phyloP scores from a whole-genome alignment of 1,140 invertebrate genomes.

The Antheraea pernyi region DNA sequence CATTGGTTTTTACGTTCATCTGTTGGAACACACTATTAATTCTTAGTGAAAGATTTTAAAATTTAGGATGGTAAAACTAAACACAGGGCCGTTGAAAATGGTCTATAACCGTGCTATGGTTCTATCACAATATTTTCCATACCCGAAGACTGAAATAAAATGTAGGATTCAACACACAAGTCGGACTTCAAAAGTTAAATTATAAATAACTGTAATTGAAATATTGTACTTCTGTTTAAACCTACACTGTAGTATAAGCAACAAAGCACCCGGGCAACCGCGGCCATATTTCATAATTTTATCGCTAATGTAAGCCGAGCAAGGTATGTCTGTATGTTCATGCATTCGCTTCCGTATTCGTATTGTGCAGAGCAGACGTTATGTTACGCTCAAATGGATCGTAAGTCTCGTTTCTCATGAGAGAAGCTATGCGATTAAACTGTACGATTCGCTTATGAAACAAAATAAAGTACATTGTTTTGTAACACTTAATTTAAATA shows the following conservation, averaged over 20 bases:
- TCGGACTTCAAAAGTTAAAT: no score
- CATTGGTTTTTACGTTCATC: no score
- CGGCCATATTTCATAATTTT: constrained; percentile 60
- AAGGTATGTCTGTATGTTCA: constrained; percentile 21
- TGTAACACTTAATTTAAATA: background rate
- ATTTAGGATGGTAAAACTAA: no score
- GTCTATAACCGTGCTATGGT: no score
- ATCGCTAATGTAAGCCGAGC: constrained; percentile 61
- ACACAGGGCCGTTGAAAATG: no score
- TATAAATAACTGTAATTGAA: background rate
- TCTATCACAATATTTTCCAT: no score
- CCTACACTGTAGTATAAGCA: background rate
- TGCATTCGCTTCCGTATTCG: constrained; percentile 29
- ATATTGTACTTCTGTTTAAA: constrained; percentile 9
- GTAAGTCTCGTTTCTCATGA: background rate
- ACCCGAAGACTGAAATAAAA: no score
- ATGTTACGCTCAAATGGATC: constrained; percentile 38
- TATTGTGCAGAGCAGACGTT: constrained; percentile 35
- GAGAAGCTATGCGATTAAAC: constrained; percentile 2
- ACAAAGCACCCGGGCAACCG: background rate
- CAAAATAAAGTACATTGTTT: background rate
- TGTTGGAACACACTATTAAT: no score
- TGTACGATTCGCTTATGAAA: background rate
- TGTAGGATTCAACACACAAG: no score
- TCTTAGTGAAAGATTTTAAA: no score